A percentile compares a stretch with the other conserved stretches of the same genome.
Evolutionary conservation across 2,797 vertebrate species (phyloP).

Genomic region (Acestrorhynchus altus): DNA sequence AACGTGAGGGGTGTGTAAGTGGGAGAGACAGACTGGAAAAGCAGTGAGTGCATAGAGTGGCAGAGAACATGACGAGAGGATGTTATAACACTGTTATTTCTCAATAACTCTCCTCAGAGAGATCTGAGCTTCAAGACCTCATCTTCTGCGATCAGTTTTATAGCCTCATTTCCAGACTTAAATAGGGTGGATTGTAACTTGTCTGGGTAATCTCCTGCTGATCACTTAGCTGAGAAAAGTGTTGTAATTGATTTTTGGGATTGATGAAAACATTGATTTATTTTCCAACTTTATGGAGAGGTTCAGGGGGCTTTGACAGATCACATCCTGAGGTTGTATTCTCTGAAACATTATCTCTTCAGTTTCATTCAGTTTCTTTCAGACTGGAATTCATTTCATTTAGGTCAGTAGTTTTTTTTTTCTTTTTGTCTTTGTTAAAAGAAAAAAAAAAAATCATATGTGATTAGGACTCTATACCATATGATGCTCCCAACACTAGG

Average conservation of each 20-base stretch:
- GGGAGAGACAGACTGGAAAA: slow-evolving; percentile 25
- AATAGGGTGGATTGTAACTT: background rate
- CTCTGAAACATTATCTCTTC: background rate
- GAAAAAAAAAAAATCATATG: too few species aligned
- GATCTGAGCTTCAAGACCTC: background rate
- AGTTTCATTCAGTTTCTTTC: background rate
- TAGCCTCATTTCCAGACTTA: too few species aligned
- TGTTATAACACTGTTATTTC: background rate
- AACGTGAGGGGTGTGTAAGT: slow-evolving; percentile 2
- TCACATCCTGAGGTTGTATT: background rate
- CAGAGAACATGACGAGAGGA: slow-evolving; percentile 1
- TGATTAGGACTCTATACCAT: too few species aligned
- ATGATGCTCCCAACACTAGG: too few species aligned
- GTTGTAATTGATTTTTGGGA: slow-evolving; percentile 26
- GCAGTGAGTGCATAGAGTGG: slow-evolving; percentile 8
- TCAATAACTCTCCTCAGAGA: background rate
- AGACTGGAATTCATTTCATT: background rate
- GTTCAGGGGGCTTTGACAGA: background rate
- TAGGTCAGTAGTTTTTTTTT: background rate
- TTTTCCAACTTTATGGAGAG: background rate
- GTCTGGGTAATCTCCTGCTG: background rate
- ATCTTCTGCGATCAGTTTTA: slow-evolving; percentile 1
- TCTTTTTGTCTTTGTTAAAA: too few species aligned
- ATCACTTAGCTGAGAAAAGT: background rate
- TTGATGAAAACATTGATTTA: slow-evolving; percentile 36